Base-by-base conservation (phyloP, 2,797 vertebrate species). In the Pangasius macronema region DNA sequence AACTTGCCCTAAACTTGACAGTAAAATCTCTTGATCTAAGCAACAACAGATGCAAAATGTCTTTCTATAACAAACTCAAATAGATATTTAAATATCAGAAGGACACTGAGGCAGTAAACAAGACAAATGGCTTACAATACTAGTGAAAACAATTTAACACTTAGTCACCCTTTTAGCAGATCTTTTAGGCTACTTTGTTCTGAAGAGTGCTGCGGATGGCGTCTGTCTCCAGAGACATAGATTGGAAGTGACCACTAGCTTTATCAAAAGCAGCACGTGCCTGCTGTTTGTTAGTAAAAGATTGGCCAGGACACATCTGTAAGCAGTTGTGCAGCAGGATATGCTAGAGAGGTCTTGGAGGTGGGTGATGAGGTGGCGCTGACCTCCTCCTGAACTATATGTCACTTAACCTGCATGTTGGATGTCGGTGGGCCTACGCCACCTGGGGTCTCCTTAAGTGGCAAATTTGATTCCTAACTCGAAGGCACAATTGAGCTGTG, bases 401-500 rank as follows among this genome's bases (percentile, higher is more conserved):
- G 95, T 95, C 94, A 95, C 94, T 95, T 96, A 95, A 95, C 94
- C 94, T 94, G 91, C 93, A 92, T 94, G 93, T 95, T 94, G 94
- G 93, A 94, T 94, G 94, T 94, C 94, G 91, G 92, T 93, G 93
- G 92, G 91, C 93, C 92, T 93, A 39, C 36, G 91, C 93, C 92
- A 93, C 93, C 90, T 92, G 87, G 88, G 90, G 85, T 85, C 89
- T 85, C 90, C 89, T 86, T 89, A 91, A 92, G 93, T 92, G 53
- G 85, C 76, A 76, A 82, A 88, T 91, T 92, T 92, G 83, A 88
- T 92, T 85, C 90, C 90, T 87, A 82, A 89, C 89, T 86, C 90
- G 87, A 57, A 90, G 90, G 85, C 88, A 79, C 87, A 87, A 92
- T 92, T 92, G 92, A 86, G 92, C 91, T 91, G 86, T 91, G 93